Percentiles rank a stretch among this genome's conserved stretches.
Conservation (phyloP, 53 echinoderm and acorn worm genomes). For the Astropecten irregularis region DNA sequence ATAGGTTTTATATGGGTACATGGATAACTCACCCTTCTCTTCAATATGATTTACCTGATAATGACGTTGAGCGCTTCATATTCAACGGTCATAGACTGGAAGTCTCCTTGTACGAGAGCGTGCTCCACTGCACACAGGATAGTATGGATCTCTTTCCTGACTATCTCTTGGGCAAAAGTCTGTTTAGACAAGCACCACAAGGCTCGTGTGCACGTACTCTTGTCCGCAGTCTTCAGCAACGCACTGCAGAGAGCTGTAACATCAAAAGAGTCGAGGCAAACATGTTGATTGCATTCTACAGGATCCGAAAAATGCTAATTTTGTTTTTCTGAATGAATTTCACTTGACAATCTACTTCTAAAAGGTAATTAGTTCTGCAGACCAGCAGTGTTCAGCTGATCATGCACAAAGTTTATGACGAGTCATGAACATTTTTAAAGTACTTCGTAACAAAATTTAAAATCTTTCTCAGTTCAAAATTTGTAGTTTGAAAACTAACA, state of each 20-base stretch:
- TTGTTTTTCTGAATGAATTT: too few relatives aligned
- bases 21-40: too few relatives aligned
- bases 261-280: too few relatives aligned
- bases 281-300: too few relatives aligned
- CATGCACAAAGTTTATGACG: too few relatives aligned
- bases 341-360: not conserved
- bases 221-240: constrained; percentile 89
- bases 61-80: constrained; percentile 90
- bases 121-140: constrained; percentile 92
- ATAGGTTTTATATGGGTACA: too few relatives aligned
- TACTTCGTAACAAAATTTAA: too few relatives aligned
- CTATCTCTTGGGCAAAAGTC: constrained; percentile 59
- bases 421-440: too few relatives aligned
- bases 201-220: constrained; percentile 85
- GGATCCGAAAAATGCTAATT: too few relatives aligned
- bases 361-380: not conserved
- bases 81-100: constrained; percentile 88
- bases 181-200: constrained; percentile 98
- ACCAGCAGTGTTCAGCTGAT: too few relatives aligned
- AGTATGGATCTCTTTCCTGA: constrained; percentile 79
- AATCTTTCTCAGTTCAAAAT: too few relatives aligned
- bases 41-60: constrained; percentile 87
- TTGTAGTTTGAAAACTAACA: too few relatives aligned
- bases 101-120: constrained; percentile 69
- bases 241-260: constrained; percentile 83